Base-by-base conservation (phyloP, 2,888 invertebrate genomes). In the Temnothorax rugatulus region DNA sequence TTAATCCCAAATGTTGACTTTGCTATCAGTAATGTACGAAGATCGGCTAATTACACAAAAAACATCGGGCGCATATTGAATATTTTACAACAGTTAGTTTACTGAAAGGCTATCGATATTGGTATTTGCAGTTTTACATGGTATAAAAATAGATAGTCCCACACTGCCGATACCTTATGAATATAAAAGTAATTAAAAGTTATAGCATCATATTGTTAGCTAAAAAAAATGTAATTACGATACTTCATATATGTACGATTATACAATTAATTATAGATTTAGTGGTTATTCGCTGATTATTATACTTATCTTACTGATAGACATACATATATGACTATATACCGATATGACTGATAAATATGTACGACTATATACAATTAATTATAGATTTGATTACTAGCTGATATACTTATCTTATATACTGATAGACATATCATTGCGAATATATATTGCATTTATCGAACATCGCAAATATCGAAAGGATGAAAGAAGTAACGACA, bases 1-100 rank as follows among this genome's bases (percentile, higher is more conserved):
- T 54, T 77, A 77, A 69, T 77, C 29, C n/a, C 5, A 41, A 77
- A 77, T 68, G 54, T 77, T 77, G 69, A 69, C n/a, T 34, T 76
- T 66, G 41, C n/a, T 41, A 29, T 54, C 54, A 47, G 25, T 54
- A 69, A 69, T 77, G n/a, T 63, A 50, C 34, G 63, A 29, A 50
- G n/a, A 41, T 54, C 13, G 13, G 18, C 13, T 69, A 54, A 77
- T 69, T 54, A 41, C 41, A 44, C 21, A 13, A 52, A 68, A 76
- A 76, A 38, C 29, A 50, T 38, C 9, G 66, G n/a, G 9, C 11
- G 13, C 7, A 38, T n/a, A 41, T 74, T 59, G n/a, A 69, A 54
- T 69, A 25, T 29, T 77, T 52, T 41, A 44, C 4, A 29, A 76
- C 4, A 41, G 8, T 41, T 29, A 34, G 21, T 15, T 54, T 11